These are phyloP conservation scores for Trissoscelio sp. DNA, from an alignment of 2,888 invertebrate species.

Conservation along the genomic window DNA sequence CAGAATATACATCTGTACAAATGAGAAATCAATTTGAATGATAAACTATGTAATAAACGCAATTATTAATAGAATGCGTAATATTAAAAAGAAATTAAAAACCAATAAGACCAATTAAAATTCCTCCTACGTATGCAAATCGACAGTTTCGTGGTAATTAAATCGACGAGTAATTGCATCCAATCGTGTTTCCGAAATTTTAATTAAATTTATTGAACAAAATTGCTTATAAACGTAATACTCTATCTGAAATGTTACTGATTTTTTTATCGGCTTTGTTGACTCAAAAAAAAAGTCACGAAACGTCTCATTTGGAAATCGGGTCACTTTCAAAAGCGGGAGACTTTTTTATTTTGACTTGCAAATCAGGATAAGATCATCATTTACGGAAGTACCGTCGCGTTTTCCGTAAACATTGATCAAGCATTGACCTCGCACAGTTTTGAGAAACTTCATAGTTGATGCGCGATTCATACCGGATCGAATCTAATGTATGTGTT, in stretches of 20 bases:
- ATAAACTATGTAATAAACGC: neutral
- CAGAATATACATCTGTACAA: neutral
- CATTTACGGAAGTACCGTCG: neutral
- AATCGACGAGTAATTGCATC: slow-evolving; percentile 13
- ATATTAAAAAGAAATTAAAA: neutral
- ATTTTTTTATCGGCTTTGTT: too few species aligned
- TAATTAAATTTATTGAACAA: slow-evolving; percentile 17
- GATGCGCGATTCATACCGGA: slow-evolving; percentile 2
- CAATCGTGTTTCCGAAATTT: slow-evolving; percentile 5
- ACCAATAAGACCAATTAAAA: slow-evolving; percentile 14
- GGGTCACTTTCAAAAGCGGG: slow-evolving; percentile 4
- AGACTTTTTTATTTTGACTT: slow-evolving; percentile 7
- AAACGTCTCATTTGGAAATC: neutral
- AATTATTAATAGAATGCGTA: neutral
- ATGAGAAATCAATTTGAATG: neutral
- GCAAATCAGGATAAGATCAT: neutral
- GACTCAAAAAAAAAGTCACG: neutral
- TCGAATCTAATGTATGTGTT: neutral
- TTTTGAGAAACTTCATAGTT: slow-evolving; percentile 4
- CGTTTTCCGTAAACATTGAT: slow-evolving; percentile 10
- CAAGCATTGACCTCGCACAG: neutral
- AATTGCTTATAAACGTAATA: neutral
- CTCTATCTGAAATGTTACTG: too few species aligned
- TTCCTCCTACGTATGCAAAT: slow-evolving; percentile 15
- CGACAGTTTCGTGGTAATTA: slow-evolving; percentile 13